Percentiles rank a stretch among this genome's conserved stretches.
Conservation (phyloP, 2,113 vertebrate species). For the Rhinopithecus roxellana region DNA sequence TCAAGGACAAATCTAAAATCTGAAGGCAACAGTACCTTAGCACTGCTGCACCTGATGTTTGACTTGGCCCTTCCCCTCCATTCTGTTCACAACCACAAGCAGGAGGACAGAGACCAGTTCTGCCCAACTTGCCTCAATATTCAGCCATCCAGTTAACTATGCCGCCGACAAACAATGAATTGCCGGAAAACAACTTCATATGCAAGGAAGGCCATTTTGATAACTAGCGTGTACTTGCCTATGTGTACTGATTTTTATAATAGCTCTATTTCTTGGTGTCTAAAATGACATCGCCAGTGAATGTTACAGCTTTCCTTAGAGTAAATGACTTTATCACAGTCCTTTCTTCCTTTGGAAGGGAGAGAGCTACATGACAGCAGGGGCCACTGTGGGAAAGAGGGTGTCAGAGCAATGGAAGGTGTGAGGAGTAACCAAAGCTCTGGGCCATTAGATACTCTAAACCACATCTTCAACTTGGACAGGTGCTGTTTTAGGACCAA, state of each 20-base stretch:
- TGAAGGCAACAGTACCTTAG: background rate
- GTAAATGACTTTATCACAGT: background rate
- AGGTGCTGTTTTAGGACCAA: background rate
- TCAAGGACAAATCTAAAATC: background rate
- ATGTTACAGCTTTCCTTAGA: background rate
- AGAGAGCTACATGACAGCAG: background rate
- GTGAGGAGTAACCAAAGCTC: background rate
- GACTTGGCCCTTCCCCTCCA: background rate
- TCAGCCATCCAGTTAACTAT: background rate
- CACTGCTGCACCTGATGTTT: background rate
- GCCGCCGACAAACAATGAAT: background rate
- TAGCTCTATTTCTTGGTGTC: background rate
- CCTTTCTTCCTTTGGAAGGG: background rate
- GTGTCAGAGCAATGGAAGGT: background rate
- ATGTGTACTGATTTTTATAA: background rate
- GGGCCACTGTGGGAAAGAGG: background rate
- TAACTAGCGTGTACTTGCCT: background rate
- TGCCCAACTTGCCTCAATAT: background rate
- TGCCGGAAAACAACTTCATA: background rate
- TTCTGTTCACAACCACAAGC: background rate
- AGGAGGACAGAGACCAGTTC: background rate
- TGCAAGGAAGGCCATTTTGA: background rate
- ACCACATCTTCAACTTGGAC: background rate
- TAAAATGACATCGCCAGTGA: background rate
- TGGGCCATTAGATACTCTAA: background rate